Evolutionary conservation across 2,888 invertebrate species (phyloP).

Genomic region (Exocentrus adspersus): DNA sequence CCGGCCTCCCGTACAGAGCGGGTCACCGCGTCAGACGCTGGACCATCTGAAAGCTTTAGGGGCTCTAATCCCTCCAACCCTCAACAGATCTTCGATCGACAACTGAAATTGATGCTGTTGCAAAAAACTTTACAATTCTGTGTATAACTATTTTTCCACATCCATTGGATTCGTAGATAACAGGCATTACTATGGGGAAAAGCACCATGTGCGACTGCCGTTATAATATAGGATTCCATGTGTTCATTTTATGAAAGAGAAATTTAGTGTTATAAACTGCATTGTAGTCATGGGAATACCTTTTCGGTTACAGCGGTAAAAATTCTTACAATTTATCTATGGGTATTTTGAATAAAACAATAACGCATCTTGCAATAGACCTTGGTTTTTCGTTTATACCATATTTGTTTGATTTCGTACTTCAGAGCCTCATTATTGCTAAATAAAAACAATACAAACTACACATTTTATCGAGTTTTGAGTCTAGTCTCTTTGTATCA

Average conservation of each 20-base stretch:
- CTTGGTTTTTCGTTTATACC: too few species aligned
- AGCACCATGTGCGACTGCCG: conserved; percentile 35
- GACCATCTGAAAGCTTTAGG: conserved; percentile 51
- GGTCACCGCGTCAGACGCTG: conserved; percentile 47
- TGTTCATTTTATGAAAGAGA: conserved; percentile 42
- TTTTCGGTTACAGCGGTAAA: not conserved
- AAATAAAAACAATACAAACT: too few species aligned
- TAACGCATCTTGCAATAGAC: too few species aligned
- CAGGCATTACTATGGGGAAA: conserved; percentile 23
- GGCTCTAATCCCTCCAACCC: conserved; percentile 26
- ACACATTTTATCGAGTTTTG: too few species aligned
- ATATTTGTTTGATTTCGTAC: too few species aligned
- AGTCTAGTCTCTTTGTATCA: too few species aligned
- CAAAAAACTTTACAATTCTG: not conserved
- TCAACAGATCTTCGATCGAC: conserved; percentile 1
- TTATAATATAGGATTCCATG: conserved; percentile 31
- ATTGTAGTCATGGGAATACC: conserved; percentile 25
- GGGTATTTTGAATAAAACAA: too few species aligned
- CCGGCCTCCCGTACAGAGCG: conserved; percentile 42
- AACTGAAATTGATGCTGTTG: not conserved
- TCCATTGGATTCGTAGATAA: not conserved
- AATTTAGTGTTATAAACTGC: conserved; percentile 33
- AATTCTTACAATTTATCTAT: too few species aligned
- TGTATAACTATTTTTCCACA: conserved; percentile 1
- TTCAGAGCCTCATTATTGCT: too few species aligned